phyloP scores from a whole-genome alignment of 2,888 invertebrate genomes.

The Acleris emargana region DNA sequence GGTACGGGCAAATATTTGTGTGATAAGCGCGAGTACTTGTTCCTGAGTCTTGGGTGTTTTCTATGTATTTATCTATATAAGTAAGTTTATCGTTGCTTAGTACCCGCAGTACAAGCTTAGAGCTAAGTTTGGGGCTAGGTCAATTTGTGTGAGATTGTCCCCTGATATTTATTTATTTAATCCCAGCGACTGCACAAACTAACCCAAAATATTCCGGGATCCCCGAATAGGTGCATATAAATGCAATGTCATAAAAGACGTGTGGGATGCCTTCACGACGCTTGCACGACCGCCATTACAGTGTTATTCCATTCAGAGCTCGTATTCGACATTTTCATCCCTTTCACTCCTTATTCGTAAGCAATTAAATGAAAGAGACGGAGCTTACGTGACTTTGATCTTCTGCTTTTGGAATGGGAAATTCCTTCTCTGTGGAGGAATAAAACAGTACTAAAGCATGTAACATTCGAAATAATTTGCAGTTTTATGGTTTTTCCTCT shows the following conservation, averaged over 20 bases:
- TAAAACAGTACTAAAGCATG: slow-evolving; percentile 6
- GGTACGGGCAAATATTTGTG: too few relatives aligned
- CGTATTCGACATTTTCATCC: neutral
- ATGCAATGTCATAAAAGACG: slow-evolving; percentile 10
- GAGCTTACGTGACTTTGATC: neutral
- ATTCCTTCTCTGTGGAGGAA: neutral
- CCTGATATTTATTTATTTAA: too few relatives aligned
- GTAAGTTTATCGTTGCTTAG: too few relatives aligned
- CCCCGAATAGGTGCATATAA: slow-evolving; percentile 9
- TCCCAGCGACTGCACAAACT: neutral
- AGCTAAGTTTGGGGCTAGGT: too few relatives aligned
- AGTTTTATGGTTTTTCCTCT: slow-evolving; percentile 2
- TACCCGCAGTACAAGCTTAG: too few relatives aligned
- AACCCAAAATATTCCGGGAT: neutral
- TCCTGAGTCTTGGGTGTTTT: too few relatives aligned
- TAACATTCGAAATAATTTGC: slow-evolving; percentile 8
- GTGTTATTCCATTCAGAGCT: neutral
- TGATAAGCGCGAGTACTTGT: too few relatives aligned
- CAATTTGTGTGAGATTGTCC: too few relatives aligned
- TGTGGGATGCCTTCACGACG: neutral
- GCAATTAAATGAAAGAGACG: neutral
- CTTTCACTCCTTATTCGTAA: neutral
- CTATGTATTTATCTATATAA: too few relatives aligned
- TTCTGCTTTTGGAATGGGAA: neutral
- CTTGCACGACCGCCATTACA: slow-evolving; percentile 3